phyloP scores from a whole-genome alignment of 2,888 invertebrate genomes.

The Drosophila parthenogenetica region DNA sequence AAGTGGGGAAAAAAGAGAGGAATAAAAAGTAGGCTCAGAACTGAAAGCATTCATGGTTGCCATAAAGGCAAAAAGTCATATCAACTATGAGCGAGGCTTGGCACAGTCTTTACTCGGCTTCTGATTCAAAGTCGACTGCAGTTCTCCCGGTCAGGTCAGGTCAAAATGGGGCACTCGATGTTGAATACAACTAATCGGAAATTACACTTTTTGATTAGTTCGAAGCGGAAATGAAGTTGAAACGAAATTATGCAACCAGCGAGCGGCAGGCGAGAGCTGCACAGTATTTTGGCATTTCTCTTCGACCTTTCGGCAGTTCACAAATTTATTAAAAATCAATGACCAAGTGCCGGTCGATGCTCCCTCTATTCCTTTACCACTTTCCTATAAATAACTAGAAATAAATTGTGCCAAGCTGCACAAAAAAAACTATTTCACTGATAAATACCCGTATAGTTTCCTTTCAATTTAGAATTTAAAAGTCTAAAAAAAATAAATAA shows the following conservation, averaged over 20 bases:
- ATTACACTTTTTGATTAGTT: constrained; percentile 86
- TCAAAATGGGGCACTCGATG: constrained; percentile 64
- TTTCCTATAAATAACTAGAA: constrained; percentile 70
- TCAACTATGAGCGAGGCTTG: constrained; percentile 49
- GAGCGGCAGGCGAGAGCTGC: constrained; percentile 37
- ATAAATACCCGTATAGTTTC: no score
- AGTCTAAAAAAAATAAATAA: no score
- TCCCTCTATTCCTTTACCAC: neutral
- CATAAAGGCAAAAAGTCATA: constrained; percentile 52
- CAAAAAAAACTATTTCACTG: neutral
- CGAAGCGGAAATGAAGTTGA: constrained; percentile 85
- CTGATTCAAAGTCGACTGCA: constrained; percentile 25
- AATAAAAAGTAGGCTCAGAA: constrained; percentile 30
- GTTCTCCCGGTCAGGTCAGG: constrained; percentile 28
- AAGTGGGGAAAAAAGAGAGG: constrained; percentile 6
- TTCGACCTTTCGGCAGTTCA: constrained; percentile 49
- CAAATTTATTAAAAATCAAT: constrained; percentile 79
- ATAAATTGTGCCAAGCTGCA: neutral
- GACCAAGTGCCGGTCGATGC: constrained; percentile 45
- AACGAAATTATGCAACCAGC: constrained; percentile 84
- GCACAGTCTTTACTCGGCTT: constrained; percentile 13
- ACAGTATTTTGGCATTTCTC: constrained; percentile 37
- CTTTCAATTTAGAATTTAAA: no score
- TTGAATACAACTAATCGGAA: constrained; percentile 84
- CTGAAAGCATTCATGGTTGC: constrained; percentile 20